phyloP scores from a whole-genome alignment of 2,113 vertebrate genomes.

The Sinocyclocheilus anophthalmus region DNA sequence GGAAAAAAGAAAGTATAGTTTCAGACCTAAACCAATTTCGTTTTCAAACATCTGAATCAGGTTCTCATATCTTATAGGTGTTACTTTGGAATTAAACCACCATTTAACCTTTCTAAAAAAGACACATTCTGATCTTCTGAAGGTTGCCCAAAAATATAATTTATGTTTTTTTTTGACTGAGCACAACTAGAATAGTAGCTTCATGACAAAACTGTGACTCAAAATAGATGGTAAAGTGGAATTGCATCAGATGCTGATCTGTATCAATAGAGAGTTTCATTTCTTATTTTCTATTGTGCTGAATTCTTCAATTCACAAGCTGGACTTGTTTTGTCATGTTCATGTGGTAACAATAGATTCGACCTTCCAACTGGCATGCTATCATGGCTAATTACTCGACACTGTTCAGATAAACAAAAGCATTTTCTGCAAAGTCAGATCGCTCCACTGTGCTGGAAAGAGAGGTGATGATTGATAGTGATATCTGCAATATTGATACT shows the following conservation, averaged over 20 bases:
- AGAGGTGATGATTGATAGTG: not conserved
- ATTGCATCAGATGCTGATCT: not conserved
- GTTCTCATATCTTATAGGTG: conserved; percentile 16
- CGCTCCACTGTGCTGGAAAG: not conserved
- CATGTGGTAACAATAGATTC: not conserved
- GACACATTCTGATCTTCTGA: not conserved
- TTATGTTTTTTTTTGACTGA: not conserved
- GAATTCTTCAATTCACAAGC: not conserved
- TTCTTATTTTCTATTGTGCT: not conserved
- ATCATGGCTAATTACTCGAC: not conserved
- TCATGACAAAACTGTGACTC: not conserved
- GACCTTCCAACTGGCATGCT: not conserved
- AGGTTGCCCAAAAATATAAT: not conserved
- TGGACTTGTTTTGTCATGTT: not conserved
- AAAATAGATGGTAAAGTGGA: not conserved
- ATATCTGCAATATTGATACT: not conserved
- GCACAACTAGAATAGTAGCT: not conserved
- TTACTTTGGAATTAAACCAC: conserved; percentile 25
- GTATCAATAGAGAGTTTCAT: conserved; percentile 4
- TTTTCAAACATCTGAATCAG: conserved; percentile 1
- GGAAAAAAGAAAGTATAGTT: conserved; percentile 16
- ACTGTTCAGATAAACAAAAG: not conserved
- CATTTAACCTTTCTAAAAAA: not conserved
- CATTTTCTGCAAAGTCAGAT: not conserved
- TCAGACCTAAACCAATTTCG: conserved; percentile 26